Evolutionary conservation across 2,113 vertebrate genomes (phyloP).

Genomic region (Phyllopteryx taeniolatus): DNA sequence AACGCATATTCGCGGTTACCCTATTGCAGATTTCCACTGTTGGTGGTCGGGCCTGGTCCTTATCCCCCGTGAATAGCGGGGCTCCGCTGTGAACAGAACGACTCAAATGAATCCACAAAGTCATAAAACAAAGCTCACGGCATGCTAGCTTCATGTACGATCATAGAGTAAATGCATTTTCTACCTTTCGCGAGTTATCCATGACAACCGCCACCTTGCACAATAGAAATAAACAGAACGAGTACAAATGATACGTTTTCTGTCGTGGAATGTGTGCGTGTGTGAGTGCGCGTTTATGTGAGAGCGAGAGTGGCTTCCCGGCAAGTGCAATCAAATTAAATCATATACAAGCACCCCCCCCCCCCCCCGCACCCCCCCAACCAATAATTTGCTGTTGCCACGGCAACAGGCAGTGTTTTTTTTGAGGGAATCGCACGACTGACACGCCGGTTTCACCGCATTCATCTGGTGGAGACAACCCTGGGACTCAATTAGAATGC

Average conservation of each 20-base stretch:
- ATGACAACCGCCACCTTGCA: not conserved
- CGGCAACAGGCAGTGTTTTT: constrained; percentile 66
- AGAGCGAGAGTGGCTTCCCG: constrained; percentile 42
- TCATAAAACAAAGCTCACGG: too few relatives aligned
- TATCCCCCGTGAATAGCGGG: too few relatives aligned
- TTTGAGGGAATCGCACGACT: constrained; percentile 37
- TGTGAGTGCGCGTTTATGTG: constrained; percentile 25
- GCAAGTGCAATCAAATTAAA: constrained; percentile 67
- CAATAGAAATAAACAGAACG: not conserved
- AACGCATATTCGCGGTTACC: too few relatives aligned
- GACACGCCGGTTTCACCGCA: not conserved
- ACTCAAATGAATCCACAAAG: too few relatives aligned
- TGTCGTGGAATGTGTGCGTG: not conserved
- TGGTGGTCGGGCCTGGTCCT: too few relatives aligned
- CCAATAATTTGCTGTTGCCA: constrained; percentile 70
- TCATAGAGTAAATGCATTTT: too few relatives aligned
- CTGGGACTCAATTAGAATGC: not conserved
- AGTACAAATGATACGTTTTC: not conserved
- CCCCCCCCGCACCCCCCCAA: constrained; percentile 49
- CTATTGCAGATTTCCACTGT: too few relatives aligned
- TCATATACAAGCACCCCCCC: constrained; percentile 48
- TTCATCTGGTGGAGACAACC: not conserved
- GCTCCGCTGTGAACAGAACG: too few relatives aligned
- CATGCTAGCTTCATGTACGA: too few relatives aligned
- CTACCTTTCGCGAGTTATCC: not conserved